phyloP scores from a whole-genome alignment of 2,797 vertebrate species.

The Clarias pachynema region DNA sequence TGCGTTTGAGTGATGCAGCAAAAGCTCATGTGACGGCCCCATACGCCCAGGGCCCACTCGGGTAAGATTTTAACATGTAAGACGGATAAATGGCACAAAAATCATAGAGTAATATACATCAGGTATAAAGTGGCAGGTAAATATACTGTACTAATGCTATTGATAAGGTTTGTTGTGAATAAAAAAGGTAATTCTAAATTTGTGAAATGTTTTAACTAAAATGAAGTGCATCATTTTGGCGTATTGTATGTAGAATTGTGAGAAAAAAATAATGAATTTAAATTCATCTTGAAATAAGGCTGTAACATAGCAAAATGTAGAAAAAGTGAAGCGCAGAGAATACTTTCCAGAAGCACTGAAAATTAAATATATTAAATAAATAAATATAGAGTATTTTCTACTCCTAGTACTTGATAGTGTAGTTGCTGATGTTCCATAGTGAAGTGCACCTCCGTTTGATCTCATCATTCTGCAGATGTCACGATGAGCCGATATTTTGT shows the following conservation, averaged over 20 bases:
- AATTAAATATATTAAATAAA: not conserved
- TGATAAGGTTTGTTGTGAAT: not conserved
- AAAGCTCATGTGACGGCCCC: no score
- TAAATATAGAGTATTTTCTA: not conserved
- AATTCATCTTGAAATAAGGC: no score
- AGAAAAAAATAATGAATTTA: no score
- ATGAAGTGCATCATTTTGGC: no score
- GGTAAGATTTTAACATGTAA: not conserved
- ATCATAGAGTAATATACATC: not conserved
- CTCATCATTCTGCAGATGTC: conserved; percentile 78
- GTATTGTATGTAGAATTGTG: no score
- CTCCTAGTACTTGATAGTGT: not conserved
- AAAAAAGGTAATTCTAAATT: no score
- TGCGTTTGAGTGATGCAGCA: no score
- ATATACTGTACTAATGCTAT: not conserved
- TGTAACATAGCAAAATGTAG: no score
- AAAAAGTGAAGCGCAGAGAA: no score
- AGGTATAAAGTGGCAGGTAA: not conserved
- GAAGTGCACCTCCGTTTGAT: conserved; percentile 71
- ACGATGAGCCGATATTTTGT: conserved; percentile 76
- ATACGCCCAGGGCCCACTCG: no score
- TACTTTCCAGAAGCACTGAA: no score
- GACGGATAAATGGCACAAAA: not conserved
- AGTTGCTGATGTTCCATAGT: conserved; percentile 61
- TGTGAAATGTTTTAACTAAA: no score